Conservation (phyloP, 2,797 vertebrate genomes). For the Chloroceryle inda region DNA sequence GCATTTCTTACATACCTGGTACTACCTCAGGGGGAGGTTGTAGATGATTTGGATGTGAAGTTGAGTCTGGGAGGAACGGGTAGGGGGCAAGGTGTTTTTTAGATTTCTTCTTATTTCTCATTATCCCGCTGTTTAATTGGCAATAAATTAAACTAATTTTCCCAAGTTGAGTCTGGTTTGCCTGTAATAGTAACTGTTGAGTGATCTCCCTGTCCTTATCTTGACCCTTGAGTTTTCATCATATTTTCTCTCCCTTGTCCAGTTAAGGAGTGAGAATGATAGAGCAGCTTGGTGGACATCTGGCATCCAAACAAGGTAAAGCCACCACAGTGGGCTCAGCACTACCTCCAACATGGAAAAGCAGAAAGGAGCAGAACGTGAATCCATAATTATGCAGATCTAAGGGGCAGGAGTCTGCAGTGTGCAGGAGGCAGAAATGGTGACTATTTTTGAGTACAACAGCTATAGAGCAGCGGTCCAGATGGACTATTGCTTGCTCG, state of each 20-base stretch:
- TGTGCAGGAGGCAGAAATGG: neutral
- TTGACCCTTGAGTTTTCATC: rapidly evolving
- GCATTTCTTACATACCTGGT: neutral
- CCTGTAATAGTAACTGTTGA: rapidly evolving
- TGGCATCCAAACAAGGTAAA: neutral
- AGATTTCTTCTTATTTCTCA: neutral
- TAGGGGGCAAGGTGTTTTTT: neutral
- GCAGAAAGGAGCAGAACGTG: neutral
- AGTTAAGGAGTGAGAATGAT: neutral
- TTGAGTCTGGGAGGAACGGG: neutral
- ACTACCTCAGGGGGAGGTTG: neutral
- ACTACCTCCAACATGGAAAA: rapidly evolving
- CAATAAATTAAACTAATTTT: neutral
- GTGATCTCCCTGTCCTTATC: neutral
- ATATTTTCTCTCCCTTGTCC: neutral
- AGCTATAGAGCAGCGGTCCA: neutral
- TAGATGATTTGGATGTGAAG: neutral
- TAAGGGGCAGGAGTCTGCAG: neutral
- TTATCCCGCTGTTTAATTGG: neutral
- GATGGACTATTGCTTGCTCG: neutral
- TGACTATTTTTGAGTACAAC: neutral
- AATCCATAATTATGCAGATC: rapidly evolving
- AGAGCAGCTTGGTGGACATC: neutral
- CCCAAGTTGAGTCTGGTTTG: neutral
- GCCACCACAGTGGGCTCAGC: neutral